These are phyloP conservation scores for Pachyrhynchus sulphureomaculatus DNA, from an alignment of 1,140 invertebrate genomes.

Conservation along the genomic window DNA sequence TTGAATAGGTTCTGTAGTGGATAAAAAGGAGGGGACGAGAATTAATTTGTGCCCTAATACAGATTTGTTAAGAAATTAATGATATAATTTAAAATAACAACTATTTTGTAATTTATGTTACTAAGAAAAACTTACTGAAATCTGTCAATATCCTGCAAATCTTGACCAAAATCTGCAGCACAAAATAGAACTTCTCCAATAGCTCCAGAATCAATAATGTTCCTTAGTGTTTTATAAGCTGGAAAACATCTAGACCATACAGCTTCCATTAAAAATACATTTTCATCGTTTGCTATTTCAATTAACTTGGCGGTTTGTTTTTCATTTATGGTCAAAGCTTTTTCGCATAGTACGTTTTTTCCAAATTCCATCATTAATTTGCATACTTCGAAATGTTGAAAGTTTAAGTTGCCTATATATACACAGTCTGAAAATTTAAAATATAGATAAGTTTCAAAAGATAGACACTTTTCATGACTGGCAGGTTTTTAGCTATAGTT, in stretches of 20 bases:
- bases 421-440: conserved; percentile 68
- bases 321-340: conserved; percentile 75
- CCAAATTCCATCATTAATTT: conserved; percentile 71
- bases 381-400: conserved; percentile 65
- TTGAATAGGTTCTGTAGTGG: no score
- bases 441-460: no score
- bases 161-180: conserved; percentile 66
- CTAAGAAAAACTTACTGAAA: conserved; percentile 57
- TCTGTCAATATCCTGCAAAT: conserved; percentile 59
- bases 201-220: conserved; percentile 60
- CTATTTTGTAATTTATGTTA: no score
- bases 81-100: no score
- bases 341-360: conserved; percentile 84
- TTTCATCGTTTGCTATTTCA: conserved; percentile 60
- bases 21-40: no score
- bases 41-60: no score
- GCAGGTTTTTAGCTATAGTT: no score
- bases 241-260: conserved; percentile 84
- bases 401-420: conserved; percentile 74
- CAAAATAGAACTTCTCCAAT: conserved; percentile 74
- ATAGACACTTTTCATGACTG: no score
- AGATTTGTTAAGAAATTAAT: no score
- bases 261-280: conserved; percentile 81
- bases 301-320: conserved; percentile 65
- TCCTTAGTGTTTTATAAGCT: conserved; percentile 64